Percentiles rank a stretch among this genome's conserved stretches.
These are phyloP conservation scores for Scelioninae gen. 1 DNA, from an alignment of 2,888 invertebrate genomes.

Conservation along the genomic window DNA sequence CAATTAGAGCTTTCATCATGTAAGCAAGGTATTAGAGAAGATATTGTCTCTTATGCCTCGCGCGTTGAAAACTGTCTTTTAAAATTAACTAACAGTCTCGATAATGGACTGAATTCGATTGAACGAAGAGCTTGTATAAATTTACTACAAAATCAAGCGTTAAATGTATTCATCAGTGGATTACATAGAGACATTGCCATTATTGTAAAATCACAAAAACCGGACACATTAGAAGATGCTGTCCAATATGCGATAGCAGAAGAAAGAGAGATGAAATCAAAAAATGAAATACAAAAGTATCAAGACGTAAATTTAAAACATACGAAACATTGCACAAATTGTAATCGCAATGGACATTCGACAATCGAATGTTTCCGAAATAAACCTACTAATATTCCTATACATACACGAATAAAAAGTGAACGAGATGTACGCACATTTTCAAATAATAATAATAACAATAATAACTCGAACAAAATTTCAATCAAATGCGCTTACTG, in stretches of 20 bases:
- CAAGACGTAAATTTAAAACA: background rate
- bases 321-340: slow-evolving; percentile 3
- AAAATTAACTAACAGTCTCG: slow-evolving; percentile 74
- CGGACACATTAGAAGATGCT: slow-evolving; percentile 73
- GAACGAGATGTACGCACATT: background rate
- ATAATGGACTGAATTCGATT: slow-evolving; percentile 57
- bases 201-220: slow-evolving; percentile 76
- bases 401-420: background rate
- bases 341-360: slow-evolving; percentile 9
- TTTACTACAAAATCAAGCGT: slow-evolving; percentile 75
- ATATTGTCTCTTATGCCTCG: slow-evolving; percentile 72
- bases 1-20: slow-evolving; percentile 76
- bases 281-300: slow-evolving; percentile 53
- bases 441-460: slow-evolving; percentile 29
- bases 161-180: slow-evolving; percentile 76
- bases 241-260: slow-evolving; percentile 74
- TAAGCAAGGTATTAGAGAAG: slow-evolving; percentile 72
- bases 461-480: slow-evolving; percentile 48
- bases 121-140: slow-evolving; percentile 67
- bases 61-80: slow-evolving; percentile 75
- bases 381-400: background rate
- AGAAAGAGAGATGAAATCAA: slow-evolving; percentile 74
- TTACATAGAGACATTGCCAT: slow-evolving; percentile 74
- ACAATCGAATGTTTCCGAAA: slow-evolving; percentile 3
- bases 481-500: slow-evolving; percentile 48